Base-by-base conservation (phyloP, 2,888 invertebrate genomes). In the Amaurobius ferox region DNA sequence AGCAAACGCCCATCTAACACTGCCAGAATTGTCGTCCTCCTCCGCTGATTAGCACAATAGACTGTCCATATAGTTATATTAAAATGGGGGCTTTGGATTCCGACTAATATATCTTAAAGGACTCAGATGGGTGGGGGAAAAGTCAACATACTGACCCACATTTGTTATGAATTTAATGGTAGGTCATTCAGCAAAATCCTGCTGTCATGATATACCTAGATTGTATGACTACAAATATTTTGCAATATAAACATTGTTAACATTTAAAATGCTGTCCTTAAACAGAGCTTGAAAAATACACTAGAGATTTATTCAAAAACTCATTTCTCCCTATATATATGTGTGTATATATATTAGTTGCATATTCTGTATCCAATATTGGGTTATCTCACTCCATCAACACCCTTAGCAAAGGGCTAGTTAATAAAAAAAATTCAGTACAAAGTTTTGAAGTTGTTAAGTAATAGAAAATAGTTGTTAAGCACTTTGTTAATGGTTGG, bases 1-100 rank as follows among this genome's bases (percentile, higher is more conserved):
- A 94, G 40, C 78, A 83, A 74, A 74, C 62, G 29, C 62, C 86
- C 73, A 87, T 87, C 77, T 87, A 87, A 87, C 80, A 87, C 87
- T 87, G 87, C 87, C 87, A 81, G 87, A 77, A 76, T 73, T 78
- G 73, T 86, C 76, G 67, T 86, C 86, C 86, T 86, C 79, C 79
- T 79, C 86, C 86, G 86, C 86, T 86, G 86, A 86, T 72, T 86
- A 86, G 86, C 86, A 86, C 86, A 86, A 86, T 79, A 86, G 86
- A 86, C 86, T 86, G 86, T 86, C 86, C 74, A 86, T 61, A 79
- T 86, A 86, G 78, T 73, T 86, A 64, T 79, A 86, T 86, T 74
- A 55, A 79, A 68, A 68, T 68, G 68, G 67, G 64, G 77, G 64
- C 67, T 62, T 70, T 64, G 55, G 62, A 71, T 55, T 55, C 62